phyloP scores from a whole-genome alignment of 2,888 invertebrate genomes.

The Pristionchus maxplancki region DNA sequence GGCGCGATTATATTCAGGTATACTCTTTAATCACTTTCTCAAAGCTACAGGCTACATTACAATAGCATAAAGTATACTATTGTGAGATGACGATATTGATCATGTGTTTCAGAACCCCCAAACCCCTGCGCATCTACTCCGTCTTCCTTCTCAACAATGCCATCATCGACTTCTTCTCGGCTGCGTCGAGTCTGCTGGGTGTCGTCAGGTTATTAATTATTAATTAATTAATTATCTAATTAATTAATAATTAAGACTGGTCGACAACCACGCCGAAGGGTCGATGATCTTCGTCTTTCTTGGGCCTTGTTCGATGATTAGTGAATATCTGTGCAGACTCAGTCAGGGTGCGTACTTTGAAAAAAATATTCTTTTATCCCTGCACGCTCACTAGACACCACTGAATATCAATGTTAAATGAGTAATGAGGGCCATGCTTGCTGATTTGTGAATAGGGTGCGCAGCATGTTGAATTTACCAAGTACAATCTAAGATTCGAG shows the following conservation, averaged over 20 bases:
- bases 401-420: neutral
- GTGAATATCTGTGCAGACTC: neutral
- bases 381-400: too few species aligned
- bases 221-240: neutral
- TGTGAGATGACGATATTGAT: too few species aligned
- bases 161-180: neutral
- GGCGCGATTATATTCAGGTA: neutral
- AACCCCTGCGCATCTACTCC: neutral
- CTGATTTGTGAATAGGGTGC: neutral
- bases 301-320: neutral
- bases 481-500: neutral
- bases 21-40: too few species aligned
- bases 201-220: neutral
- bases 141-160: neutral
- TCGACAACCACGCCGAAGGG: neutral
- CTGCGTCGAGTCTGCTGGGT: neutral
- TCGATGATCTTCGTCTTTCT: neutral
- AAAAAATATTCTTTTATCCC: too few species aligned
- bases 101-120: neutral
- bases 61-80: too few species aligned
- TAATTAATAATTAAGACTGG: neutral
- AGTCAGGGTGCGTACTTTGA: neutral
- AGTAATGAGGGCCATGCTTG: neutral
- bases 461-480: neutral
- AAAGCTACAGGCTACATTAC: too few species aligned